Base-by-base conservation (phyloP, 2,113 vertebrate species). In the Elaphurus davidianus region DNA sequence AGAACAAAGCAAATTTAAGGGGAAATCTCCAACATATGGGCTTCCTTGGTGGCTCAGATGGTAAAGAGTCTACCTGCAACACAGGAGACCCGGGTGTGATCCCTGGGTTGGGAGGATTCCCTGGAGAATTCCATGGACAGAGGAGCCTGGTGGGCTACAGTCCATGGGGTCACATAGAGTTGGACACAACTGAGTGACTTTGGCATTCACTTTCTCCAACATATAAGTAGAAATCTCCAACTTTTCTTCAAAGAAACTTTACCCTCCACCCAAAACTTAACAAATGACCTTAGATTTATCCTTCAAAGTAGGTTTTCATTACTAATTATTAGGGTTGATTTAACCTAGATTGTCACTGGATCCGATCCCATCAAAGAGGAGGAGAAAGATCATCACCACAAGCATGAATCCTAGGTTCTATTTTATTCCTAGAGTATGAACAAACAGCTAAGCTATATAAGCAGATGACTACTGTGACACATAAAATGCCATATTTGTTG, bases 251-350 rank as follows among this genome's bases (percentile, higher is more conserved):
- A 96, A 96, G 45, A 78, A 83, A 78, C 0, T 7, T 82, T 87
- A 52, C 40, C 12, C 1, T 45, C 23, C n/a, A 54, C 14, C 47
- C 76, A 30, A 54, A 55, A 23, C 16, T 82, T 91, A 81, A 64
- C 62, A 87, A 94, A 62, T 47, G 84, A 33, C 57, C 17, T 59
- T 92, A 28, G 23, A 64, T 88, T 83, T 67, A 59, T 95, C 30
- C 27, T 79, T 91, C 21, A 78, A 59, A 96, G 57, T 71, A 84
- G 36, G 23, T 97, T 94, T 91, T 88, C 25, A 81, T 59, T 97
- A 36, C 50, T 91, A 76, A 74, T 74, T 92, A 90, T 50, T 86
- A 71, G 4, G 60, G 21, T 83, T 92, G 45, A 45, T 54, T 97
- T 87, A 74, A 52, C 90, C 30, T 79, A 21, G 25, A 84, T 62